phyloP scores from a whole-genome alignment of 2,888 invertebrate species.

The Onthophagus sagittarius region DNA sequence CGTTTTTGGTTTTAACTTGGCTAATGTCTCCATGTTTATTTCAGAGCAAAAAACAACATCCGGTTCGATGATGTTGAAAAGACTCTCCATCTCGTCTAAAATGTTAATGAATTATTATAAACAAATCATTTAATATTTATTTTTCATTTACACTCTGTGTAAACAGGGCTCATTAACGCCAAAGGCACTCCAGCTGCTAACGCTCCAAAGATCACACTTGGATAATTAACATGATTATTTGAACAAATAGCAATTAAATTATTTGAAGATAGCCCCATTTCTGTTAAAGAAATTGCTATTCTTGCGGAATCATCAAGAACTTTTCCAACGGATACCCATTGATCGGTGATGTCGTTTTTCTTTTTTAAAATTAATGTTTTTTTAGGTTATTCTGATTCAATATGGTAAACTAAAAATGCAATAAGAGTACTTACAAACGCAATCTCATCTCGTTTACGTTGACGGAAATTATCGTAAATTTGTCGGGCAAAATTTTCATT shows the following conservation, averaged over 20 bases:
- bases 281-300: conserved; percentile 9
- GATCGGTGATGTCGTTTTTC: conserved; percentile 15
- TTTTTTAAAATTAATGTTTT: not conserved
- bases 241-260: conserved; percentile 15
- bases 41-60: conserved; percentile 22
- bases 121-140: not conserved
- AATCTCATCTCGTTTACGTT: not conserved
- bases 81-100: conserved; percentile 20
- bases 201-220: not conserved
- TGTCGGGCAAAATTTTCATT: not conserved
- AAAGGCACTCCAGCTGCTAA: conserved; percentile 4
- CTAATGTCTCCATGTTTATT: not conserved
- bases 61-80: conserved; percentile 19
- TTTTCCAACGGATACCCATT: conserved; percentile 5
- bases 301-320: conserved; percentile 7
- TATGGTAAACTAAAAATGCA: not conserved
- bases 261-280: conserved; percentile 1
- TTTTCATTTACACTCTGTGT: conserved; percentile 6
- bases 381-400: too few species aligned
- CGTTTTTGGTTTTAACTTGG: not conserved
- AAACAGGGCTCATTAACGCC: conserved; percentile 4
- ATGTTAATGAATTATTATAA: not conserved
- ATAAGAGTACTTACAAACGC: conserved; percentile 4
- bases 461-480: not conserved
- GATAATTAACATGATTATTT: conserved; percentile 7